These are phyloP conservation scores for Eumacrocentrus americanus DNA, from an alignment of 2,888 invertebrate species.

Conservation along the genomic window DNA sequence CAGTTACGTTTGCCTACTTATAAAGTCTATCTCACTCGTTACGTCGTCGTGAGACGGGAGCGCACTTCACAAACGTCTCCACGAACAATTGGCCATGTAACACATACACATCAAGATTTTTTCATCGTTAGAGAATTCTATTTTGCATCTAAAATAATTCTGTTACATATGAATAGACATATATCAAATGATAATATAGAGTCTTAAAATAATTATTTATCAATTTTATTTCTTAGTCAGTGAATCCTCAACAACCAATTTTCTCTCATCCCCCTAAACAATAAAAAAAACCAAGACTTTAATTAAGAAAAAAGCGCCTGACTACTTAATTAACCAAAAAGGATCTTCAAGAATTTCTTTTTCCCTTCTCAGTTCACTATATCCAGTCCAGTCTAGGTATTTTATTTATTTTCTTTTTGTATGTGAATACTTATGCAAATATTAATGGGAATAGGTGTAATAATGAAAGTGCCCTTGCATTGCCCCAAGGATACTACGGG, in stretches of 20 bases:
- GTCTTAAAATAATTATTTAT: too few species aligned
- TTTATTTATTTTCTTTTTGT: constrained; percentile 3
- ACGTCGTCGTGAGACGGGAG: constrained; percentile 26
- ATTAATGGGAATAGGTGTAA: not conserved
- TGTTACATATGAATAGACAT: too few species aligned
- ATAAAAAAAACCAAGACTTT: too few species aligned
- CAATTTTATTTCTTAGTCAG: too few species aligned
- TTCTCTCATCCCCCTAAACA: too few species aligned
- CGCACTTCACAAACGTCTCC: constrained; percentile 11
- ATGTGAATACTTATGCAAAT: constrained; percentile 19
- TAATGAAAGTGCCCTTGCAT: constrained; percentile 20
- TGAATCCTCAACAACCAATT: too few species aligned
- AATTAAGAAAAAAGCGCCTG: too few species aligned
- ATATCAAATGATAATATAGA: too few species aligned
- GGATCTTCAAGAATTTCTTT: too few species aligned
- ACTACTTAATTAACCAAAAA: too few species aligned
- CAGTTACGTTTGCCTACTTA: constrained; percentile 57
- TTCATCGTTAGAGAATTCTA: not conserved
- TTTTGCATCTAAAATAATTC: too few species aligned
- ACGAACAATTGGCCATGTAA: constrained; percentile 7
- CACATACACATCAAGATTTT: not conserved
- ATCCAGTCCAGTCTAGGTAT: not conserved
- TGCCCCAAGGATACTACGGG: not conserved
- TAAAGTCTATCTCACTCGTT: constrained; percentile 37
- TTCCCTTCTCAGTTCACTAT: not conserved